Conservation (phyloP, 2,113 vertebrate genomes). For the Myiopsitta monachus region DNA sequence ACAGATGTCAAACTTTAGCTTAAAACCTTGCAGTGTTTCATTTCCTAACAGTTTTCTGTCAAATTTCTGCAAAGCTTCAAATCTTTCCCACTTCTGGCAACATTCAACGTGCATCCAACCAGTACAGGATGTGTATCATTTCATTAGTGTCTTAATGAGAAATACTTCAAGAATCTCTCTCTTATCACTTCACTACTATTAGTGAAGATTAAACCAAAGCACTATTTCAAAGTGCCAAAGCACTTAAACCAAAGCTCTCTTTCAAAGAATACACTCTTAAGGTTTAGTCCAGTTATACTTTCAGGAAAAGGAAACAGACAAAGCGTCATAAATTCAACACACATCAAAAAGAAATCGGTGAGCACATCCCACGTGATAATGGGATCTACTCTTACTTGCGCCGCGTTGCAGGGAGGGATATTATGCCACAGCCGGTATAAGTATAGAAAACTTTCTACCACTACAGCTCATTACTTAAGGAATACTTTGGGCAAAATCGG, state of each 20-base stretch:
- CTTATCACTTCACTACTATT: background rate
- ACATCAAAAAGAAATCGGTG: background rate
- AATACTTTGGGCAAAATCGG: background rate
- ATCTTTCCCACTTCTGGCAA: background rate
- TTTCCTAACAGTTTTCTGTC: background rate
- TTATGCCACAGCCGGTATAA: background rate
- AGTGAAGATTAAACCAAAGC: background rate
- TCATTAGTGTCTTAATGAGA: background rate
- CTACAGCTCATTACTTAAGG: background rate
- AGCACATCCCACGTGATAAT: background rate
- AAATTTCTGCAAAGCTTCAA: background rate
- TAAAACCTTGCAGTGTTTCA: constrained; percentile 7
- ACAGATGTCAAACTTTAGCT: background rate
- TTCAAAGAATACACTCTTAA: background rate
- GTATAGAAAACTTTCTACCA: background rate
- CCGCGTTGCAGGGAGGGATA: background rate
- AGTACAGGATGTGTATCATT: constrained; percentile 5
- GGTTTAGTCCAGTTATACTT: background rate
- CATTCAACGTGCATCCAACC: background rate
- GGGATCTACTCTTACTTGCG: background rate
- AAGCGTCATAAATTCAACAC: background rate
- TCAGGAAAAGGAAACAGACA: background rate
- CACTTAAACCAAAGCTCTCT: background rate
- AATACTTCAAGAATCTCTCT: background rate
- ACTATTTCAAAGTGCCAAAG: background rate